Evolutionary conservation across 2,113 vertebrate species (phyloP).

Genomic region (Lophochroa leadbeateri): DNA sequence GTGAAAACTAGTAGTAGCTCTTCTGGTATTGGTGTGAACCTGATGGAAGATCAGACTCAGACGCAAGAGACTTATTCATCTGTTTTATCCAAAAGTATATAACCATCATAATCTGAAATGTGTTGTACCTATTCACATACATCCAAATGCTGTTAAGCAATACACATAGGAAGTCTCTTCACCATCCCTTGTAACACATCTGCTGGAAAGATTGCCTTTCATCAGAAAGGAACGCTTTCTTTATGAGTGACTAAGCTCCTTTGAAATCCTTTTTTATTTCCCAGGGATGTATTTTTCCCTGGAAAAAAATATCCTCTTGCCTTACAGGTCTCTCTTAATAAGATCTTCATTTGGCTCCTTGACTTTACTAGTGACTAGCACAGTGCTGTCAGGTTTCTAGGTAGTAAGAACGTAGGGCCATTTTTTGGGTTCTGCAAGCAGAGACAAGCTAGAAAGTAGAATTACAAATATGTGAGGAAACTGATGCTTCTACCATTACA

Average conservation of each 20-base stretch:
- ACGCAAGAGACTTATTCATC: background rate
- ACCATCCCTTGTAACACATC: background rate
- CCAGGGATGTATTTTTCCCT: background rate
- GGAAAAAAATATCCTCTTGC: background rate
- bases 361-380: background rate
- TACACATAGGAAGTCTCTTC: slow-evolving; percentile 12
- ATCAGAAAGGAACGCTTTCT: slow-evolving; percentile 5
- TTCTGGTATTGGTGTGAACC: background rate
- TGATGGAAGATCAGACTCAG: background rate
- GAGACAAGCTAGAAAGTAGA: background rate
- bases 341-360: background rate
- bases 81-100: background rate
- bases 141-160: slow-evolving; percentile 14
- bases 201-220: slow-evolving; percentile 59
- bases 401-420: background rate
- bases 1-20: background rate
- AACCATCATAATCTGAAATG: background rate
- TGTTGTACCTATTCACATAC: background rate
- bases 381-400: background rate
- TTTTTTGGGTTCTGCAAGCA: background rate
- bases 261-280: slow-evolving; percentile 44
- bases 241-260: slow-evolving; percentile 2
- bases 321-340: background rate
- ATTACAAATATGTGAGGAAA: background rate
- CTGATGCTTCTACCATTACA: background rate